Conservation (phyloP, 2,797 vertebrate species). For the Falco peregrinus region DNA sequence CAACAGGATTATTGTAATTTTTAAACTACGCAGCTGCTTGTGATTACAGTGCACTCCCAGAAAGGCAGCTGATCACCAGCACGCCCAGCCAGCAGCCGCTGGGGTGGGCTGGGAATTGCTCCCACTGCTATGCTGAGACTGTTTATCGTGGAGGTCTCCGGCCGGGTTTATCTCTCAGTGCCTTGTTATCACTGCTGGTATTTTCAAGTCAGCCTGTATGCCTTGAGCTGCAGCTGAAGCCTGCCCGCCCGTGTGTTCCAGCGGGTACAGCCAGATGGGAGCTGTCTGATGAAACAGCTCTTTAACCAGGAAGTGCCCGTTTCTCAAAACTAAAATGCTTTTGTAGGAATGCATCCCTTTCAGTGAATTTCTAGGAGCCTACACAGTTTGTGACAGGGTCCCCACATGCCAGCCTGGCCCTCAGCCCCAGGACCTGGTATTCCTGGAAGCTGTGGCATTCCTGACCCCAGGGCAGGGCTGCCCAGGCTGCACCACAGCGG, state of each 20-base stretch:
- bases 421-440: neutral
- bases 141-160: neutral
- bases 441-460: neutral
- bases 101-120: neutral
- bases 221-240: neutral
- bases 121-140: neutral
- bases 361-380: neutral
- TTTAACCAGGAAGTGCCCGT: rapidly evolving
- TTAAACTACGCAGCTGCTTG: neutral
- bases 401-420: neutral
- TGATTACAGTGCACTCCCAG: neutral
- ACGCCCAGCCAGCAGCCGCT: neutral
- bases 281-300: rapidly evolving
- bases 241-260: neutral
- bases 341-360: neutral
- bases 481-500: rapidly evolving
- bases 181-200: neutral
- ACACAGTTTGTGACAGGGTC: neutral
- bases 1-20: neutral
- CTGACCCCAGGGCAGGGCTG: neutral
- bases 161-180: neutral
- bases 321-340: neutral
- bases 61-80: neutral
- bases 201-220: neutral
- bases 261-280: neutral